Base-by-base conservation (phyloP, 1,140 invertebrate species). In the Leptopilina boulardi region DNA sequence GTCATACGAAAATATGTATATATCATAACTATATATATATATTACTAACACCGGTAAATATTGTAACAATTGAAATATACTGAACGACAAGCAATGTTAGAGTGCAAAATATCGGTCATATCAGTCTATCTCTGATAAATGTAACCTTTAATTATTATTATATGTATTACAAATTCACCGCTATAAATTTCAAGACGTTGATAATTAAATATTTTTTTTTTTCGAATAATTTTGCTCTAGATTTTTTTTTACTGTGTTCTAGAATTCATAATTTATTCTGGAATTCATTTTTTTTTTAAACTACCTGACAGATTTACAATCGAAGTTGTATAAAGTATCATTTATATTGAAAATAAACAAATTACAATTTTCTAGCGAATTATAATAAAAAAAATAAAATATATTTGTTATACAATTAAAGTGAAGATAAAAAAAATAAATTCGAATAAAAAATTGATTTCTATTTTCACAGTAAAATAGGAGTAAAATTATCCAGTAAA, bases 1-100 rank as follows among this genome's bases (percentile, higher is more conserved):
- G 59, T 66, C 59, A n/a, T n/a, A 66, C 59, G 23, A 66, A n/a
- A 66, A 66, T 66, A 66, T n/a, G n/a, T 18, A 51, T 66, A 66
- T 66, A 66, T 66, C 23, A 66, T 66, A 66, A 66, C 10, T 15
- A 38, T 34, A 34, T n/a, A n/a, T n/a, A n/a, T n/a, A n/a, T n/a
- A n/a, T n/a, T n/a, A 21, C 59, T 26, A 66, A 66, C 59, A 30
- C 23, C 59, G 59, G 59, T 30, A 30, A n/a, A 66, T 11, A 66
- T 5, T 66, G 59, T 30, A 66, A 66, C 59, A 66, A 66, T 66
- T 66, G 59, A 30, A 66, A 23, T 30, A 59, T 30, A 59, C 21
- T 66, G 23, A 66, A 26, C 15, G 59, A 30, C 59, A 30, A 38
- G 59, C 26, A 30, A 26, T 59, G 23, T 13, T 59, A 47, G 10